Conservation (phyloP, 2,888 invertebrate genomes). For the Cepaea hortensis region DNA sequence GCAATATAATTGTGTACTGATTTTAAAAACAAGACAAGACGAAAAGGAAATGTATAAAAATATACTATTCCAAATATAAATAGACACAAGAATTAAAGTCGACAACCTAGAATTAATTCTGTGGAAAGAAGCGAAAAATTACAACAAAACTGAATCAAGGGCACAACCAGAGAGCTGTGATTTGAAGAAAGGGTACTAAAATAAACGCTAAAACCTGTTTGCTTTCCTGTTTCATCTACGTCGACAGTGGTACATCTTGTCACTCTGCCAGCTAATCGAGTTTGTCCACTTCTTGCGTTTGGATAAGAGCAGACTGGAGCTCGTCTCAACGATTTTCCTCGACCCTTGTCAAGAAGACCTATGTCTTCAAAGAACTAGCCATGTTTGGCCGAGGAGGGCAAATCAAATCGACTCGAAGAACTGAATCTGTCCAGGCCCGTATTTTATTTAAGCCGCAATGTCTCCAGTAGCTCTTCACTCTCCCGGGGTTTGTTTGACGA, state of each 20-base stretch:
- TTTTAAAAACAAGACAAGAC: too few species aligned
- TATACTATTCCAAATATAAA: too few species aligned
- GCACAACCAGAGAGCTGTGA: too few species aligned
- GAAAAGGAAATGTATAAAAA: too few species aligned
- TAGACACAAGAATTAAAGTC: too few species aligned
- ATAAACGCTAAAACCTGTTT: constrained; percentile 8
- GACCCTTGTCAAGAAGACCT: constrained; percentile 12
- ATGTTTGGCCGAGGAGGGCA: constrained; percentile 37
- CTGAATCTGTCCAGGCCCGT: constrained; percentile 13
- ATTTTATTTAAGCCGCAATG: constrained; percentile 22
- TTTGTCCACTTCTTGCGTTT: constrained; percentile 45
- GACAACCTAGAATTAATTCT: too few species aligned
- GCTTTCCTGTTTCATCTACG: constrained; percentile 1
- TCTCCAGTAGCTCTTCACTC: constrained; percentile 30
- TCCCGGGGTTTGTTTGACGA: constrained; percentile 36
- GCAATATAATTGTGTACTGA: too few species aligned
- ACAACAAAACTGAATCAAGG: too few species aligned
- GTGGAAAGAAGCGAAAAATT: too few species aligned
- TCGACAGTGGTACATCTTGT: constrained; percentile 32
- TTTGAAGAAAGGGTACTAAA: background rate
- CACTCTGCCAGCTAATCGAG: constrained; percentile 39
- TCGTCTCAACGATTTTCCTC: constrained; percentile 25
- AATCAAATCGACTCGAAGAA: constrained; percentile 41
- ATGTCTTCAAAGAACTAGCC: constrained; percentile 33
- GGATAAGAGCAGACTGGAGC: constrained; percentile 28